Conservation (phyloP, 2,797 vertebrate species). For the Spea hammondii region DNA sequence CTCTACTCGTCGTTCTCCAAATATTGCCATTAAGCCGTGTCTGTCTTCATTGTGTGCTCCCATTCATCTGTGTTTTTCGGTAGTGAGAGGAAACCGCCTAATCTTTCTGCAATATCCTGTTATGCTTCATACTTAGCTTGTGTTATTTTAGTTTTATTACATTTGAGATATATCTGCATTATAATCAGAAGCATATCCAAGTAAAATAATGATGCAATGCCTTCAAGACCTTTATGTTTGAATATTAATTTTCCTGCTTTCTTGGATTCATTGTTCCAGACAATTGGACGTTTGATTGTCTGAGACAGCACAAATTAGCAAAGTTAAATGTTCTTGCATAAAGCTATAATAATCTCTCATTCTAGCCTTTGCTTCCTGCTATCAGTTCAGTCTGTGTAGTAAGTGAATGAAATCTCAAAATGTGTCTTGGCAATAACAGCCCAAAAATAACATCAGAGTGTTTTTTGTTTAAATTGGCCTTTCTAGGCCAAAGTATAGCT, state of each 20-base stretch:
- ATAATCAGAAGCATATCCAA: slow-evolving; percentile 93
- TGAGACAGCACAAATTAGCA: slow-evolving; percentile 68
- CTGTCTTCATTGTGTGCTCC: slow-evolving; percentile 55
- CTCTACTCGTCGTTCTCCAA: slow-evolving; percentile 58
- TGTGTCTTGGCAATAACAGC: too few relatives aligned
- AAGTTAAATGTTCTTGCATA: slow-evolving; percentile 59
- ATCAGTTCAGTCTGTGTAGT: background rate
- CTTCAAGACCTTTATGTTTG: slow-evolving; percentile 78
- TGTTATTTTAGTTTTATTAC: slow-evolving; percentile 85
- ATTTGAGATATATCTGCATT: slow-evolving; percentile 83
- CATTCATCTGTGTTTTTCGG: slow-evolving; percentile 67
- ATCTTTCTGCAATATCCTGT: slow-evolving; percentile 99
- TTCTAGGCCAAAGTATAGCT: too few relatives aligned
- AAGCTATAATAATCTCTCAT: slow-evolving; percentile 6
- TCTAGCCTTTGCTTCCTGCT: background rate
- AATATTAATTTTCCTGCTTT: slow-evolving; percentile 76
- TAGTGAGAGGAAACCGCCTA: slow-evolving; percentile 88
- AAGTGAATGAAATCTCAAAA: background rate
- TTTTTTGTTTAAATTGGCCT: too few relatives aligned
- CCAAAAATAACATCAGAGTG: too few relatives aligned
- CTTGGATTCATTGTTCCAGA: slow-evolving; percentile 80
- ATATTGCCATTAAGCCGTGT: slow-evolving; percentile 71
- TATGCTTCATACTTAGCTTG: slow-evolving; percentile 90
- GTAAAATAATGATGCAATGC: slow-evolving; percentile 77
- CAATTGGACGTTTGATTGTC: slow-evolving; percentile 73